A percentile compares a stretch with the other conserved stretches of the same genome.
These are phyloP conservation scores for Pogonomyrmex californicus DNA, from an alignment of 1,140 invertebrate species.

Conservation along the genomic window DNA sequence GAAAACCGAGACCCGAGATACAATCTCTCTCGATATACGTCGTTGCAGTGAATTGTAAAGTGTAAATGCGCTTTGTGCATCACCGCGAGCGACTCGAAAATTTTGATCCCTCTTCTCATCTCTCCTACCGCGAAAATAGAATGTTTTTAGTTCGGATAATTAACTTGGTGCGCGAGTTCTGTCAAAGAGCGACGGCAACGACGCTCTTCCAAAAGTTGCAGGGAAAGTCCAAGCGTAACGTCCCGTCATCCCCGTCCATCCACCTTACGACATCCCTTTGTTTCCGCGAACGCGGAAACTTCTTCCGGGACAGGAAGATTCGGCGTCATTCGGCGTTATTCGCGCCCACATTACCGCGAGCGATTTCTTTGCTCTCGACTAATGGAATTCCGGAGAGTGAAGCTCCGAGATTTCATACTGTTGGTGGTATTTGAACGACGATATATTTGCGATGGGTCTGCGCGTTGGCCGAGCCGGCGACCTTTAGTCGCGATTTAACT, in stretches of 20 bases:
- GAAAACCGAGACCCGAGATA: not conserved
- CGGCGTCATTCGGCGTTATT: not conserved
- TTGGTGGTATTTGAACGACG: not conserved
- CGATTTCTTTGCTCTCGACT: not conserved
- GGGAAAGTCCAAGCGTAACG: not conserved
- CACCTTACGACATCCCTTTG: not conserved
- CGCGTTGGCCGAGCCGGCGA: not conserved
- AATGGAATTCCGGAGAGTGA: not conserved
- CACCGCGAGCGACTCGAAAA: conserved; percentile 11
- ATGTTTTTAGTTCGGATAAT: not conserved
- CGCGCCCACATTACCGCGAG: not conserved
- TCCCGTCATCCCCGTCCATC: not conserved
- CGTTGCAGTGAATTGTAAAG: not conserved
- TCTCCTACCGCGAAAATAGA: not conserved
- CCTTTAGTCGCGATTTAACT: not conserved
- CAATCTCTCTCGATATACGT: not conserved
- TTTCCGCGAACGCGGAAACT: not conserved
- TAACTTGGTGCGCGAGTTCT: conserved; percentile 1
- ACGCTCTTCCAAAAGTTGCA: not conserved
- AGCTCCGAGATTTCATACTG: not conserved
- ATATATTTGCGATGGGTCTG: not conserved
- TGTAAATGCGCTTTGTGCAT: not conserved
- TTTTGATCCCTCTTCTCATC: not conserved
- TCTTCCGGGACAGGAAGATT: no score
- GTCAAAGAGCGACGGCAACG: not conserved